These are phyloP conservation scores for Gadopsis marmoratus DNA, from an alignment of 2,797 vertebrate species.

Conservation along the genomic window DNA sequence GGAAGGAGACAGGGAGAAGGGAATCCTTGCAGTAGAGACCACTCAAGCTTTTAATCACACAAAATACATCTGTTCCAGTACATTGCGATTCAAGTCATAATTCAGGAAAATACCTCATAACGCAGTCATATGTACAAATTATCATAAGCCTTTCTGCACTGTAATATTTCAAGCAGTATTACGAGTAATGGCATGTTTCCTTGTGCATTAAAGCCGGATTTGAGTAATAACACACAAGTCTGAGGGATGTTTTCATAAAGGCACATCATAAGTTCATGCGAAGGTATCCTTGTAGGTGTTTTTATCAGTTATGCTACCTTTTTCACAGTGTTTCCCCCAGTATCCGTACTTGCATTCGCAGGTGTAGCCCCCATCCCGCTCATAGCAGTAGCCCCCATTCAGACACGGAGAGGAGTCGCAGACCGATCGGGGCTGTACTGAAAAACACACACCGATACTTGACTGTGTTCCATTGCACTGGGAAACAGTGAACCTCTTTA, in stretches of 20 bases:
- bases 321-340: slow-evolving; percentile 93
- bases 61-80: slow-evolving; percentile 60
- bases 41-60: slow-evolving; percentile 46
- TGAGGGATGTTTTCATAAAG: slow-evolving; percentile 27
- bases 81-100: slow-evolving; percentile 48
- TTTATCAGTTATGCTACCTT: slow-evolving; percentile 84
- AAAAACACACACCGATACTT: slow-evolving; percentile 86
- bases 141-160: slow-evolving; percentile 64
- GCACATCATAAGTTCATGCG: slow-evolving; percentile 5
- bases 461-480: slow-evolving; percentile 81
- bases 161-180: slow-evolving; percentile 68
- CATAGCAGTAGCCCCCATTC: slow-evolving; percentile 94
- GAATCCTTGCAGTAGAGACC: slow-evolving; percentile 55
- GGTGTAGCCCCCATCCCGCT: slow-evolving; percentile 89
- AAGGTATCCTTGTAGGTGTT: background rate
- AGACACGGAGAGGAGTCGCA: slow-evolving; percentile 97
- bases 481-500: slow-evolving; percentile 35
- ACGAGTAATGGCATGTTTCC: slow-evolving; percentile 59
- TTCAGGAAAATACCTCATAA: slow-evolving; percentile 59
- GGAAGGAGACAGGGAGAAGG: slow-evolving; percentile 67
- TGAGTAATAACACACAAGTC: slow-evolving; percentile 29
- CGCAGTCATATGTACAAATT: slow-evolving; percentile 58
- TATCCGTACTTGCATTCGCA: slow-evolving; percentile 94
- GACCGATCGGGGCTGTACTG: slow-evolving; percentile 93
- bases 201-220: slow-evolving; percentile 48